Base-by-base conservation (phyloP, 1,140 invertebrate genomes). In the Solen grandis region DNA sequence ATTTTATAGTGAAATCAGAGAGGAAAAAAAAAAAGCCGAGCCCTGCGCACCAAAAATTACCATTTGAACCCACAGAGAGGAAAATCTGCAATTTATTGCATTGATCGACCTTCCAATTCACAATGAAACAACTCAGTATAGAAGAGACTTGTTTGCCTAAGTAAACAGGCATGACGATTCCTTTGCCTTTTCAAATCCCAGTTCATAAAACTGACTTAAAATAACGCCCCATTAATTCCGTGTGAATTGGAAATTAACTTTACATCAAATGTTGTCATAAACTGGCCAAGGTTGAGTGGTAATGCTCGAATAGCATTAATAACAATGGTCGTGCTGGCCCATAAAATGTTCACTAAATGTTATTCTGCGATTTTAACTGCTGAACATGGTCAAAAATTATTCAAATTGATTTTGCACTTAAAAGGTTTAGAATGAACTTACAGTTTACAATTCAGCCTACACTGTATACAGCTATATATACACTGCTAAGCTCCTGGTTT, bases 141-240 rank as follows among this genome's bases (percentile, higher is more conserved):
- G n/a, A n/a, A n/a, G n/a, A n/a, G n/a, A n/a, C n/a, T n/a, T n/a
- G n/a, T n/a, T n/a, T n/a, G n/a, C 41, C 8, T 46, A 78, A 68
- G 60, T 35, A 57, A 55, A 68, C 63, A 46, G 8, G 41, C 41
- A 46, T 46, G 41, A 46, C 41, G 41, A 78, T 69, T 78, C 65
- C 75, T 25, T n/a, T 41, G 35, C 16, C 75, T 36, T 66, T 78
- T 78, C 75, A 68, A 78, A 69, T 60, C 66, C n/a, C 46, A 69
- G 31, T 50, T 36, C 65, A 78, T 78, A 78, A 78, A 78, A 78
- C 41, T 66, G 75, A 78, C 75, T 78, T 78, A 78, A 78, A 78
- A 68, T 78, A 78, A 78, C 75, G 75, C 75, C 75, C 75, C 75
- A 69, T 78, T 78, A 78, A 78, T 68, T 78, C 54, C 69, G 75